Conservation (phyloP, 2,797 vertebrate genomes). For the Pempheris klunzingeri region DNA sequence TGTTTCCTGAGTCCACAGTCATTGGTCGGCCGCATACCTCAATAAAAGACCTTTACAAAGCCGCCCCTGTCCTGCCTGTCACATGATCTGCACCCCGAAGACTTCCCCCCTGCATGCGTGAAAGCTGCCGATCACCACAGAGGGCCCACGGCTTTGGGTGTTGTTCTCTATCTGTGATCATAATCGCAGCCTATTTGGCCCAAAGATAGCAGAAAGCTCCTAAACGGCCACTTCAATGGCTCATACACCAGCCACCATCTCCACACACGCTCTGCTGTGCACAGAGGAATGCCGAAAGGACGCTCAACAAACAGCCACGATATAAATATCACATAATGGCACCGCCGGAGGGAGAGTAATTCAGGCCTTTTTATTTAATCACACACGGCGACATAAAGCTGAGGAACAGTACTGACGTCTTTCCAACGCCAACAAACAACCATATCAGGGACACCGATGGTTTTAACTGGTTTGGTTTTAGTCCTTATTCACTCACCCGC, state of each 20-base stretch:
- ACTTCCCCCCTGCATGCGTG: not conserved
- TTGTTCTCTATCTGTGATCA: slow-evolving; percentile 24
- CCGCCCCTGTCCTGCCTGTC: not conserved
- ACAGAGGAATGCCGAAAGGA: slow-evolving; percentile 39
- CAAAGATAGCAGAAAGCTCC: not conserved
- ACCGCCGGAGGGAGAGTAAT: slow-evolving; percentile 45
- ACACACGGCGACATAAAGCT: slow-evolving; percentile 26
- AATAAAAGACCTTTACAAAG: slow-evolving; percentile 76
- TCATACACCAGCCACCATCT: slow-evolving; percentile 35
- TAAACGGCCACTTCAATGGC: slow-evolving; percentile 22
- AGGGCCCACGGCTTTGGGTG: slow-evolving; percentile 11
- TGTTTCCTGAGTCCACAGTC: slow-evolving; percentile 52
- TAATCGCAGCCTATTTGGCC: slow-evolving; percentile 20
- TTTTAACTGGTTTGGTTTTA: not conserved
- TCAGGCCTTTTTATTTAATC: slow-evolving; percentile 33
- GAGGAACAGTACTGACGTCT: too few relatives aligned
- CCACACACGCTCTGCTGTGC: slow-evolving; percentile 30
- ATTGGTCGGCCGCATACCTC: slow-evolving; percentile 61
- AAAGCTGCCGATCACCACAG: too few relatives aligned
- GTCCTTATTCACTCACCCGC: not conserved
- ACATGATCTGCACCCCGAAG: not conserved
- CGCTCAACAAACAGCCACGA: slow-evolving; percentile 19
- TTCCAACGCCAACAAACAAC: too few relatives aligned
- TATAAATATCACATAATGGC: slow-evolving; percentile 54
- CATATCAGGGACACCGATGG: not conserved